Evolutionary conservation across 2,888 invertebrate genomes (phyloP).

Genomic region (Mactromeris polynyma): DNA sequence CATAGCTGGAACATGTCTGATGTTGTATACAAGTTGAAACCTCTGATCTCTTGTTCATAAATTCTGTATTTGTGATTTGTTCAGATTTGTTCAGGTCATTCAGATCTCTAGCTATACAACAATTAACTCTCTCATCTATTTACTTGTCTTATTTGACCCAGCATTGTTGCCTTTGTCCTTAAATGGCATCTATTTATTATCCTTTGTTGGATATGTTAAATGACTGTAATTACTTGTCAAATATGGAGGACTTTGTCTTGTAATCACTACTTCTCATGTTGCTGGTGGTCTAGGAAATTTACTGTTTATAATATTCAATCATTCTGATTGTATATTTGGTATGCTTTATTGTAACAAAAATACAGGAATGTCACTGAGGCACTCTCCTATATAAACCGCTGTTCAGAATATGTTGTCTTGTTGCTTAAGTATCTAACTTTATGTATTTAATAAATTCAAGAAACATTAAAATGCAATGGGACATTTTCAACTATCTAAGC

Average conservation of each 20-base stretch:
- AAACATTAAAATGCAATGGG: background rate
- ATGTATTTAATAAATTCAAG: background rate
- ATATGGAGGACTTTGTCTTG: background rate
- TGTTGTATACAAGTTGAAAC: background rate
- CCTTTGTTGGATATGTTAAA: background rate
- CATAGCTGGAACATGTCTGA: background rate
- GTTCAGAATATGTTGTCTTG: background rate
- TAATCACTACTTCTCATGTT: background rate
- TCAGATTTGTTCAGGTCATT: background rate
- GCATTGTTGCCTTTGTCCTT: background rate
- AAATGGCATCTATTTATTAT: slow-evolving; percentile 5
- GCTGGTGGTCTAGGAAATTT: background rate
- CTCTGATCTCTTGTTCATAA: background rate
- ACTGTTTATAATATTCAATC: background rate
- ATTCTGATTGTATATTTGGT: background rate
- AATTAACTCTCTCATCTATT: background rate
- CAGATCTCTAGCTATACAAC: background rate
- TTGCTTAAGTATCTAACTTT: background rate
- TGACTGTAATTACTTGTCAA: background rate
- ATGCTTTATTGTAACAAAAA: background rate
- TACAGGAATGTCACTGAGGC: background rate
- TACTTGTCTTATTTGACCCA: background rate
- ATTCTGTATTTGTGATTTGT: background rate
- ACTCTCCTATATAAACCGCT: background rate
- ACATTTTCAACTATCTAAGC: too few relatives aligned